A percentile compares a stretch with the other conserved stretches of the same genome.
These are phyloP conservation scores for Lophotriccus pileatus DNA, from an alignment of 2,797 vertebrate genomes.

Conservation along the genomic window DNA sequence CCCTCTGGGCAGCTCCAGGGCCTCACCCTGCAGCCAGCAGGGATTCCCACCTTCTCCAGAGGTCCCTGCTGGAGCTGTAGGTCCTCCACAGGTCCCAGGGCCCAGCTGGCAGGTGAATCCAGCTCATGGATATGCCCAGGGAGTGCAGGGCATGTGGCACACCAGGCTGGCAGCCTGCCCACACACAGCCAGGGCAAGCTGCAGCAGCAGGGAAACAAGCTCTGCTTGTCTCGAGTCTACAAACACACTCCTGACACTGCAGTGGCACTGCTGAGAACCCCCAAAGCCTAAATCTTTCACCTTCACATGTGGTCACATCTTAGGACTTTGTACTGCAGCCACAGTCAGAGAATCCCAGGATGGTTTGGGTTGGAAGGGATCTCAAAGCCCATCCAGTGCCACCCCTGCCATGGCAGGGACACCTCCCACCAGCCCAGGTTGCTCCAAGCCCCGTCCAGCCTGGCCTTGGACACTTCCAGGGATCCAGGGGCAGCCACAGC, in stretches of 20 bases:
- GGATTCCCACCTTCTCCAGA: background rate
- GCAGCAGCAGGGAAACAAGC: background rate
- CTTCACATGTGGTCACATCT: background rate
- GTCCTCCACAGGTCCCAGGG: fast-evolving
- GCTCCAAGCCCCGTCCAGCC: background rate
- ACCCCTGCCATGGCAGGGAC: background rate
- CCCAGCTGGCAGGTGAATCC: background rate
- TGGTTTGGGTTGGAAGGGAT: background rate
- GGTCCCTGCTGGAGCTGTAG: background rate
- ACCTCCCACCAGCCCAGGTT: fast-evolving
- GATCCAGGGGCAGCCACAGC: background rate
- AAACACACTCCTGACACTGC: background rate
- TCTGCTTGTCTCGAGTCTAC: background rate
- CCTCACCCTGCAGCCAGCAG: background rate
- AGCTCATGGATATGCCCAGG: background rate
- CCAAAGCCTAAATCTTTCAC: background rate
- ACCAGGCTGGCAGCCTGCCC: background rate
- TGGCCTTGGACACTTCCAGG: background rate
- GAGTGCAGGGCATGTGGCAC: background rate
- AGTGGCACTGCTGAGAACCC: background rate
- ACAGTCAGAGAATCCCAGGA: background rate
- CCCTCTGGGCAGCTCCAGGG: background rate
- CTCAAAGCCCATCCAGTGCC: fast-evolving
- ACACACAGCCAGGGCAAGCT: background rate
- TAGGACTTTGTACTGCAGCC: slow-evolving; percentile 14